These are phyloP conservation scores for Dinocampus coccinellae DNA, from an alignment of 2,888 invertebrate genomes.

Conservation along the genomic window DNA sequence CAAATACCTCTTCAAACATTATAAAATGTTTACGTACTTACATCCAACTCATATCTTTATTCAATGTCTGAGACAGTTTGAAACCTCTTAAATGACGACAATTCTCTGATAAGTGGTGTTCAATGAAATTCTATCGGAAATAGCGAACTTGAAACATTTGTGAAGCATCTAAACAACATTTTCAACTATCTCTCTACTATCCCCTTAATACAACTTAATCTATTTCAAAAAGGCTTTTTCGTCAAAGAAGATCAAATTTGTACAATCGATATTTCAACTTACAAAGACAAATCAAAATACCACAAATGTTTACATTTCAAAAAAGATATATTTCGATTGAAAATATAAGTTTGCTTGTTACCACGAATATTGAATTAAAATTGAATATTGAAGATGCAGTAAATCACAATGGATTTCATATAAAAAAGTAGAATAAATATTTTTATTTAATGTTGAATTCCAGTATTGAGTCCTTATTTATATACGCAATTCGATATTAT, in stretches of 20 bases:
- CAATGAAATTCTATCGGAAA: no score
- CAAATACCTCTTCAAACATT: neutral
- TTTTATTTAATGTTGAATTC: no score
- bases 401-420: no score
- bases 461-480: no score
- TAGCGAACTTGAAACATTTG: neutral
- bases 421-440: no score
- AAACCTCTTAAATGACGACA: neutral
- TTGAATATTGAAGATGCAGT: no score
- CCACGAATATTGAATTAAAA: no score
- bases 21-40: neutral
- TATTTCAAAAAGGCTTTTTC: neutral
- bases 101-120: neutral
- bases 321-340: no score
- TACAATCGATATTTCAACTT: neutral
- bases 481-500: no score
- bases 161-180: neutral
- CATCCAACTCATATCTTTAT: neutral
- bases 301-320: no score
- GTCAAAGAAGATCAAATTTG: neutral
- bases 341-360: no score
- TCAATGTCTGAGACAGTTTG: neutral
- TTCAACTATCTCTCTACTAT: neutral
- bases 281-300: neutral
- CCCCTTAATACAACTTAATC: neutral